Evolutionary conservation across 2,797 vertebrate genomes (phyloP).

Genomic region (Sarcoramphus papa): DNA sequence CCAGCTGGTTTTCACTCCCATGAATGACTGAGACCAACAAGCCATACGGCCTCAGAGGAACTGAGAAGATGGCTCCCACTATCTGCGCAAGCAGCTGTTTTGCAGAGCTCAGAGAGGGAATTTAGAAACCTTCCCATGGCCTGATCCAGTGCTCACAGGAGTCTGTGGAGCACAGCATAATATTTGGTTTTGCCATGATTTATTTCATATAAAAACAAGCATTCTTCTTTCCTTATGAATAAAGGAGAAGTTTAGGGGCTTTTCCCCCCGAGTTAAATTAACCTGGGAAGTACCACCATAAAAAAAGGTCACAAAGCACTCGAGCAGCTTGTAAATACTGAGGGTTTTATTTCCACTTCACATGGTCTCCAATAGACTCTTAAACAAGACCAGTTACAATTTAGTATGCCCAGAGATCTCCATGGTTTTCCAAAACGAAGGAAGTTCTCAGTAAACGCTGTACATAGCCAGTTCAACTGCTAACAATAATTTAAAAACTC

Average conservation of each 20-base stretch:
- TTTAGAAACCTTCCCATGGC: neutral
- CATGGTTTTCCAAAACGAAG: conserved; percentile 73
- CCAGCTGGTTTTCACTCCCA: neutral
- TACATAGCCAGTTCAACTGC: conserved; percentile 81
- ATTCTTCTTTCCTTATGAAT: neutral
- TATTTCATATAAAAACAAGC: neutral
- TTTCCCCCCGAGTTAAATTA: neutral
- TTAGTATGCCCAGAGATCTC: conserved; percentile 75
- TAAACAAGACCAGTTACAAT: conserved; percentile 80
- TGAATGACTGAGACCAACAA: neutral
- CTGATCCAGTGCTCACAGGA: neutral
- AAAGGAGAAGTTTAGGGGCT: neutral
- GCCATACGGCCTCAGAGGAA: neutral
- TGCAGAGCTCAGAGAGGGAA: neutral
- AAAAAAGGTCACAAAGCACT: neutral
- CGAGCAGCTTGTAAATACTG: conserved; percentile 43
- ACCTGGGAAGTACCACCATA: neutral
- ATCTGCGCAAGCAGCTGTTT: neutral
- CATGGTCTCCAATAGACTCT: conserved; percentile 79
- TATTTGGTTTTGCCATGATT: neutral
- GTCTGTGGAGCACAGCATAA: neutral
- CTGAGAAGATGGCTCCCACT: neutral
- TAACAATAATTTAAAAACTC: conserved; percentile 87
- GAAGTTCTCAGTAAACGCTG: conserved; percentile 77
- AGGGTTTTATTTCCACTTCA: conserved; percentile 74